Percentiles rank a stretch among this genome's conserved stretches.
Evolutionary conservation across 2,888 invertebrate species (phyloP).

Genomic region (Thyatira batis): DNA sequence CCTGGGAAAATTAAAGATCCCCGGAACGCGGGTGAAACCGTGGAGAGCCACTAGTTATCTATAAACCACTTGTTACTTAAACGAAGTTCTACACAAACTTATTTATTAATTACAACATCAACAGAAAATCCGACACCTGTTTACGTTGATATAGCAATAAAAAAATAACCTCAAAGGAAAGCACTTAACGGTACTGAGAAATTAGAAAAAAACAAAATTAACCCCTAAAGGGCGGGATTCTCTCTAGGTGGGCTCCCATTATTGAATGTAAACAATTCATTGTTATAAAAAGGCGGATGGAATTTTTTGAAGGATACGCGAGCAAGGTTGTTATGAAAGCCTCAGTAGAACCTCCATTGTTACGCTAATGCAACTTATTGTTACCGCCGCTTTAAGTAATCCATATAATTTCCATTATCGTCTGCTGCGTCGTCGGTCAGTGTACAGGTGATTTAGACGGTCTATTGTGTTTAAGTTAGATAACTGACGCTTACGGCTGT

Average conservation of each 20-base stretch:
- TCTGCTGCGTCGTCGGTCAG: not conserved
- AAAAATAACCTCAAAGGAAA: constrained; percentile 5
- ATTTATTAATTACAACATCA: too few species aligned
- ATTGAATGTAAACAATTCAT: constrained; percentile 23
- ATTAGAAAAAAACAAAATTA: constrained; percentile 25
- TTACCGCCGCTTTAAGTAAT: constrained; percentile 29
- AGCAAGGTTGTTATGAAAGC: constrained; percentile 6
- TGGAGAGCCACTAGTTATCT: too few species aligned
- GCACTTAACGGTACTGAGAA: constrained; percentile 19
- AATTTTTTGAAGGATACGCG: constrained; percentile 17
- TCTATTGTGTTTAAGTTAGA: not conserved
- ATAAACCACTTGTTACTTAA: too few species aligned
- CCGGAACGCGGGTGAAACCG: too few species aligned
- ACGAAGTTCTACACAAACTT: too few species aligned
- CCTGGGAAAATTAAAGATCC: too few species aligned
- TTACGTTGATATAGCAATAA: constrained; percentile 5
- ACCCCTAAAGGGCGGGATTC: constrained; percentile 10
- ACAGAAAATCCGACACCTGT: not conserved
- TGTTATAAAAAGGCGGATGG: constrained; percentile 9
- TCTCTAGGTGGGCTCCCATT: constrained; percentile 16
- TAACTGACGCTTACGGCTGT: not conserved
- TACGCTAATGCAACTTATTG: constrained; percentile 50
- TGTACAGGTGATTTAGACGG: not conserved
- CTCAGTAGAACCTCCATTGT: constrained; percentile 33
- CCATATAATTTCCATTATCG: constrained; percentile 35